Evolutionary conservation across 2,888 invertebrate genomes (phyloP), one percentile per base, ranked within the genome.

Genomic region (Rugalucina vietnamica): DNA sequence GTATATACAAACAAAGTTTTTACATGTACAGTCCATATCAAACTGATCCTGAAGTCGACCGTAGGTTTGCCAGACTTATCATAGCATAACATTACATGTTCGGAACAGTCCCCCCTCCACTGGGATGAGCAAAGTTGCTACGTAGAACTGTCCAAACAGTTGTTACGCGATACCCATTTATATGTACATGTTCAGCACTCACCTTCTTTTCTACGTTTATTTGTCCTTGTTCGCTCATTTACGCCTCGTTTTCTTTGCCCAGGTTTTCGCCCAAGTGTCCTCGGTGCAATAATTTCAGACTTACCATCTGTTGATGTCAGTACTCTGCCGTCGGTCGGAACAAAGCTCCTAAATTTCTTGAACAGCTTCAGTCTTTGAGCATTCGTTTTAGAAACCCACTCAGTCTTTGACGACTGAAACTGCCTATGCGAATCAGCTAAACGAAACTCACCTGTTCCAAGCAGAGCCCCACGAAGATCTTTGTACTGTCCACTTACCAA

Each of bases 201-300:
- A 65, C 34, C 34, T 32, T 65, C 34, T 34, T 34, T 32, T 60
- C 34, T 65, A 32, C 65, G 24, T 34, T 69, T 18, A 5, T 65
- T 49, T 32, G 69, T 70, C 39, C 34, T 24, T 57, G 72, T 72
- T 32, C 72, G 29, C 27, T 29, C 54, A 12, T 49, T 84, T 14
- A 74, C 24, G 21, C 75, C 78, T 0, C 76, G 4, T 72, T 76
- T 82, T 57, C 57, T 36, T 72, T 79, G 81, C 32, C 82, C 82
- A 36, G 82, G 79, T 57, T 82, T 80, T 54, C 32, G 71, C n/a
- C 82, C 82, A 60, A 75, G 70, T 4, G 85, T 80, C 3, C 49
- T 39, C 32, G 85, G 78, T 10, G 85, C 77, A 54, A 82, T 37
- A 10, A 82, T 65, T 18, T 69, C 78, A 14, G 75, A n/a, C 54